Conservation (phyloP, 1,140 invertebrate genomes). For the Argopecten irradians region DNA sequence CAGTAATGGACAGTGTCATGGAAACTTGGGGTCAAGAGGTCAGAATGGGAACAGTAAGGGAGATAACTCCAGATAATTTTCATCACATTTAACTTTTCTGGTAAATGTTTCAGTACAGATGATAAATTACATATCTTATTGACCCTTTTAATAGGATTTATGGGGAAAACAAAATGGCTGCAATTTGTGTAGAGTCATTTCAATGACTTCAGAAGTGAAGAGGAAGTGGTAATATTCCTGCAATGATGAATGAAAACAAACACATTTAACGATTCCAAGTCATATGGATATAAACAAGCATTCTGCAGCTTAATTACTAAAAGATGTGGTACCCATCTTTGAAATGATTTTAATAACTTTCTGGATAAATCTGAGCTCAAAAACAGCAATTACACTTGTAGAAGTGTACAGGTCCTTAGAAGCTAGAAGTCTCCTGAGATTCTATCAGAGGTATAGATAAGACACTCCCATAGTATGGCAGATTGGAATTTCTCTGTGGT, state of each 20-base stretch:
- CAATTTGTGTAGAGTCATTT: no score
- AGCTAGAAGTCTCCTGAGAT: not conserved
- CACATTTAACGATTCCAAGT: no score
- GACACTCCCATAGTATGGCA: not conserved
- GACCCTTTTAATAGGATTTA: no score
- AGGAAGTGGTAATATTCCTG: no score
- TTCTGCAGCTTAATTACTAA: not conserved
- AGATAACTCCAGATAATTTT: not conserved
- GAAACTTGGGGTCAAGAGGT: not conserved
- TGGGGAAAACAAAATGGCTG: no score
- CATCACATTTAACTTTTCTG: not conserved
- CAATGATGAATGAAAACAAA: no score
- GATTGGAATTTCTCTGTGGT: not conserved
- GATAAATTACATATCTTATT: no score
- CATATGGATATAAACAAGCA: no score
- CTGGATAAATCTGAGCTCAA: not conserved
- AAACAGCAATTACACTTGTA: not conserved
- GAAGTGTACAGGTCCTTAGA: not conserved
- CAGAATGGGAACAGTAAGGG: not conserved
- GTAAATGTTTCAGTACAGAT: no score
- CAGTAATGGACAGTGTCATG: constrained; percentile 15
- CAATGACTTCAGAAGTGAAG: no score
- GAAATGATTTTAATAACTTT: not conserved
- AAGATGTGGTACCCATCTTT: not conserved
- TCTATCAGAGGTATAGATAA: not conserved